Percentiles rank a stretch among this genome's conserved stretches.
These are phyloP conservation scores for Venustaconcha ellipsiformis DNA, from an alignment of 1,140 invertebrate species.

Conservation along the genomic window DNA sequence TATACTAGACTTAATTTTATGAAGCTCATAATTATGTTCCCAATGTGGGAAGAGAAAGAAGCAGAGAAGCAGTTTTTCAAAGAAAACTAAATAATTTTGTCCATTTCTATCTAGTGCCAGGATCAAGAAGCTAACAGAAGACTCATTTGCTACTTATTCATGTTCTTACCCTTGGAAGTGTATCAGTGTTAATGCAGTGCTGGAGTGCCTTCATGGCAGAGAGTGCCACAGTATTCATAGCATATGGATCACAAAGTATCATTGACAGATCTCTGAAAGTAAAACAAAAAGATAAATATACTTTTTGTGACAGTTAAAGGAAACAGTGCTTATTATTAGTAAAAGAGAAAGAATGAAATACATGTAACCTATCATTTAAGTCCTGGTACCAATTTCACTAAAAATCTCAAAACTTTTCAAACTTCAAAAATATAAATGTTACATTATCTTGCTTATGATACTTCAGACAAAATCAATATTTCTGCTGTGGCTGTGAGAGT, in stretches of 20 bases:
- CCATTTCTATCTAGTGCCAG: neutral
- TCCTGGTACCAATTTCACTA: too few relatives aligned
- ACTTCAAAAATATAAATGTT: too few relatives aligned
- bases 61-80: neutral
- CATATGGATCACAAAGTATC: constrained; percentile 97
- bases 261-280: constrained; percentile 86
- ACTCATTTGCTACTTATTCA: too few relatives aligned
- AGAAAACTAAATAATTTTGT: neutral
- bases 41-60: neutral
- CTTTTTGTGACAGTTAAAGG: neutral
- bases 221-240: constrained; percentile 93
- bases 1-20: neutral
- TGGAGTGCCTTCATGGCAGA: constrained; percentile 93
- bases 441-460: too few relatives aligned
- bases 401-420: too few relatives aligned
- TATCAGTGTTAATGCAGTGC: constrained; percentile 90
- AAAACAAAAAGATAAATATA: neutral
- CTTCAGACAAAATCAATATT: too few relatives aligned
- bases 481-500: too few relatives aligned
- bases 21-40: neutral
- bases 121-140: neutral
- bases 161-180: constrained; percentile 79
- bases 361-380: neutral
- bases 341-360: neutral
- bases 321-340: neutral